phyloP scores from a whole-genome alignment of 37 sponge, comb jelly and placozoan species.

The Aphrocallistes beatrix region DNA sequence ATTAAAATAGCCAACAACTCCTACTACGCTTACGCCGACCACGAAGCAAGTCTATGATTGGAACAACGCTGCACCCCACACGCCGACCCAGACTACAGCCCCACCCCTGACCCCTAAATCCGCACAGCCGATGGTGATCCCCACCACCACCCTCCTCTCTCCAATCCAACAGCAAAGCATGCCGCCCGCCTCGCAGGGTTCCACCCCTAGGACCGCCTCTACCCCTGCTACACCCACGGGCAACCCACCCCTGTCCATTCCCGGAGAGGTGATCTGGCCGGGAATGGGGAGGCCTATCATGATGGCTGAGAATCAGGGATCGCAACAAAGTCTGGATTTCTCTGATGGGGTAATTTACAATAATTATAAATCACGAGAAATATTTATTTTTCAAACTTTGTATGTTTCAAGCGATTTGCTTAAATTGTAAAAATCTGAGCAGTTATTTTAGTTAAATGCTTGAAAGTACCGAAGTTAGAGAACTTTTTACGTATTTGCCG shows the following conservation, averaged over 20 bases:
- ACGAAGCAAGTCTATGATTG: background rate
- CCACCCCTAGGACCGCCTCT: background rate
- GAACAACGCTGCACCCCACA: background rate
- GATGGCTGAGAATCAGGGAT: background rate
- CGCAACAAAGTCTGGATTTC: background rate
- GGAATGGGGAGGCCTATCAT: background rate
- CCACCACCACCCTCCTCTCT: background rate
- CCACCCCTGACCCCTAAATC: background rate
- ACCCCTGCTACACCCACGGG: conserved; percentile 1
- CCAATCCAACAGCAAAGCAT: background rate
- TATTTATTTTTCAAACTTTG: too few relatives aligned
- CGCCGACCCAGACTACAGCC: background rate
- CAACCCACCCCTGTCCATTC: background rate
- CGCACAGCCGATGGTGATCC: background rate
- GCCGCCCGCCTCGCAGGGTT: background rate
- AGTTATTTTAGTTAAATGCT: too few relatives aligned
- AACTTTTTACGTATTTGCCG: too few relatives aligned
- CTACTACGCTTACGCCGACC: background rate
- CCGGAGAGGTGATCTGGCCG: background rate
- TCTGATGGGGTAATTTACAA: background rate
- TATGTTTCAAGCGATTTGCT: too few relatives aligned
- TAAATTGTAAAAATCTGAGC: too few relatives aligned
- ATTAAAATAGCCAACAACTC: background rate
- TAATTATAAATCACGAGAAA: too few relatives aligned
- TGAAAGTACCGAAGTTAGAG: too few relatives aligned